Evolutionary conservation across 2,888 invertebrate species (phyloP), one percentile per base, ranked within the genome.

Genomic region (Eupithecia tripunctaria): DNA sequence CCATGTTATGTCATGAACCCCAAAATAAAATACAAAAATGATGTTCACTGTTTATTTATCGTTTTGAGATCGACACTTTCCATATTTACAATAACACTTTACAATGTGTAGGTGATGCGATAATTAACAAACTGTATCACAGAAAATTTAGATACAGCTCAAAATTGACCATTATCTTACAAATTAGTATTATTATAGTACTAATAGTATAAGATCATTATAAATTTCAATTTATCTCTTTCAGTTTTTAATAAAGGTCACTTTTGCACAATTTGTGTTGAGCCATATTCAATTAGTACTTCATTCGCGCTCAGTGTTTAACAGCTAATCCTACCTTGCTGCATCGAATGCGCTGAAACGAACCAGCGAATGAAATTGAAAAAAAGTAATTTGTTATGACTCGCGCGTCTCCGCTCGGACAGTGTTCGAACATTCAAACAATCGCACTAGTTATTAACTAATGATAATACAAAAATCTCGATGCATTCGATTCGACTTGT

Each of bases 101-200:
- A 68, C 68, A 4, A n/a, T 32, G 32, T 66, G 62, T 66, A 32
- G 3, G 8, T 36, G n/a, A 32, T 84, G 82, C 83, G 84, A 84
- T 85, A 92, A 91, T 86, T 89, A 90, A 92, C 86, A 93, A 92
- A 93, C 89, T 91, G 84, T 94, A 94, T 94, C 94, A 94, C 93
- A 93, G 93, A 92, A 92, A 87, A 92, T 90, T 92, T 91, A 92
- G 56, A n/a, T 56, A 56, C 93, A 92, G 89, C 91, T 91, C 89
- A 86, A 92, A 94, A 94, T 94, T 94, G 93, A 94, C 94, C 87
- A 89, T 21, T 86, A 88, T 86, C 85, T 85, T 59, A 43, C 6
- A 60, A 38, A 14, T 25, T 56, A 2, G 14, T 14, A 25, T 25
- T 4, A 14, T 25, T 25, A 5, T 8, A 51, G 8, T 47, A 25